Conservation (phyloP, 2,113 vertebrate genomes). For the Strix uralensis region DNA sequence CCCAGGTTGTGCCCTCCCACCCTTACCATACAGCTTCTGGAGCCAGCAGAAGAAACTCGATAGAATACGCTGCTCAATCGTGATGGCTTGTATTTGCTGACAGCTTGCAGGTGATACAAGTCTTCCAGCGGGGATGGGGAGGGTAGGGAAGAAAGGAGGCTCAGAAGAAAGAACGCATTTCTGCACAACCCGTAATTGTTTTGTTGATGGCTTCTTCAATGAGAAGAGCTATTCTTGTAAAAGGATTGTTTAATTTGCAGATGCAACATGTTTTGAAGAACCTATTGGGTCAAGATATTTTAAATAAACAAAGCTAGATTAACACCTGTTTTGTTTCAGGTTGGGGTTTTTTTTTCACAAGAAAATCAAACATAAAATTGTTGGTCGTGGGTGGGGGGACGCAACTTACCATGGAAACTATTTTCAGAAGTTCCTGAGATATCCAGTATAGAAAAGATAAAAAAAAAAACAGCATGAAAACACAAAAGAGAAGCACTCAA, state of each 20-base stretch:
- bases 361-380: not conserved
- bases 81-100: not conserved
- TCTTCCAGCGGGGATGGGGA: not conserved
- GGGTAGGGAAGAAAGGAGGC: not conserved
- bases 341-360: not conserved
- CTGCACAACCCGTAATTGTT: not conserved
- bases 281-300: not conserved
- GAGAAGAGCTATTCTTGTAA: not conserved
- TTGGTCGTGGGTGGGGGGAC: not conserved
- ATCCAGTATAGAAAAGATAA: not conserved
- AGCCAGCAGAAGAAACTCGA: not conserved
- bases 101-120: not conserved
- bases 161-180: rapidly evolving
- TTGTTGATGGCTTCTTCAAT: not conserved
- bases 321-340: not conserved
- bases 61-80: rapidly evolving
- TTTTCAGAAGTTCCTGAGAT: not conserved
- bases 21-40: not conserved
- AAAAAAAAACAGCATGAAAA: not conserved
- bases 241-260: not conserved
- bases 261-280: not conserved
- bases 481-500: not conserved
- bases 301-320: not conserved
- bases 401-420: not conserved
- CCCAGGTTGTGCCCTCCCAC: not conserved